Evolutionary conservation across 2,113 vertebrate species (phyloP).

Genomic region (Hipposideros armiger): DNA sequence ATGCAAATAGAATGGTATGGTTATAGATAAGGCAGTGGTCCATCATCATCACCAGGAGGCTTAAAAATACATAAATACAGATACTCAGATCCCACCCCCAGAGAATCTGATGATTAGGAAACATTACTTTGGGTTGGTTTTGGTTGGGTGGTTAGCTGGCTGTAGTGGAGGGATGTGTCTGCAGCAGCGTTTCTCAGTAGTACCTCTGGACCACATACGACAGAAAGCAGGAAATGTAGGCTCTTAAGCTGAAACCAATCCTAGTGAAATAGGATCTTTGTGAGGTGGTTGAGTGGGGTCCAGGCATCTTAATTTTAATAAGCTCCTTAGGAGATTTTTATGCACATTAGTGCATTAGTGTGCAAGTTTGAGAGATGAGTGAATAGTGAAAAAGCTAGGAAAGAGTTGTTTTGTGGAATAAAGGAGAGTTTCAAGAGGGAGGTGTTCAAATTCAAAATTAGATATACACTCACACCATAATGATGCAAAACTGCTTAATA

Average conservation of each 20-base stretch:
- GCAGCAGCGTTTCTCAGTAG: background rate
- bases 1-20: background rate
- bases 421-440: conserved; percentile 32
- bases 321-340: background rate
- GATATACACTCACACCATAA: background rate
- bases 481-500: background rate
- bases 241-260: background rate
- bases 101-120: background rate
- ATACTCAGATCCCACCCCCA: background rate
- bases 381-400: conserved; percentile 32
- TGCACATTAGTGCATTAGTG: background rate
- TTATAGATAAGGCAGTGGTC: background rate
- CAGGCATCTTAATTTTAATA: background rate
- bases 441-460: background rate
- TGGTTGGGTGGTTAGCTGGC: background rate
- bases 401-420: background rate
- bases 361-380: background rate
- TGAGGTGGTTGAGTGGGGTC: background rate
- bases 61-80: background rate
- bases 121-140: background rate
- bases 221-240: background rate
- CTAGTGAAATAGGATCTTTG: conserved; percentile 7
- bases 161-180: background rate
- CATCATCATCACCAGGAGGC: background rate
- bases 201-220: background rate